Percentiles rank a stretch among this genome's conserved stretches.
Conservation (phyloP, 2,888 invertebrate genomes). For the Drosophila diplacantha region DNA sequence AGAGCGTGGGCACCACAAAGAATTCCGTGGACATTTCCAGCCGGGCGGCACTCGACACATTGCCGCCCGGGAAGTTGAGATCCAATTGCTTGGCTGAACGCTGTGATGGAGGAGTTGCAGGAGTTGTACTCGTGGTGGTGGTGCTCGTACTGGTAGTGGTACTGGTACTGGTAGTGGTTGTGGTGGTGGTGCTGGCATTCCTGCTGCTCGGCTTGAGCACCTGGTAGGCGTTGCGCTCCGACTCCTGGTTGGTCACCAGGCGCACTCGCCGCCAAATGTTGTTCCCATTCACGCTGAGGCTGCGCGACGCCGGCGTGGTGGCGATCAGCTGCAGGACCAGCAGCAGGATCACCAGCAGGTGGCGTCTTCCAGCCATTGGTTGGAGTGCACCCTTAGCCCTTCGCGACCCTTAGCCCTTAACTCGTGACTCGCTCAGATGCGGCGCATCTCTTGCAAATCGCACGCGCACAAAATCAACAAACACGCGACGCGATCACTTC, state of each 20-base stretch:
- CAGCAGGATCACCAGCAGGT: slow-evolving; percentile 53
- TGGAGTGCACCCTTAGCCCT: slow-evolving; percentile 24
- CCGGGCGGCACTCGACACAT: slow-evolving; percentile 78
- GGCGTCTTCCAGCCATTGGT: slow-evolving; percentile 64
- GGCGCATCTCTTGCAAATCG: slow-evolving; percentile 54
- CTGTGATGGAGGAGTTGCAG: slow-evolving; percentile 27
- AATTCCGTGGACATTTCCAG: slow-evolving; percentile 90
- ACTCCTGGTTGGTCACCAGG: slow-evolving; percentile 60
- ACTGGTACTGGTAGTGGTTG: slow-evolving; percentile 20
- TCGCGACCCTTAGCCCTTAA: slow-evolving; percentile 19
- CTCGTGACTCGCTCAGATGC: slow-evolving; percentile 41
- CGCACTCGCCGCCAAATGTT: slow-evolving; percentile 65
- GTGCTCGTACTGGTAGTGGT: slow-evolving; percentile 14
- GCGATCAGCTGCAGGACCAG: slow-evolving; percentile 60
- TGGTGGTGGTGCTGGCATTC: slow-evolving; percentile 25
- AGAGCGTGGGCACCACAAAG: slow-evolving; percentile 85
- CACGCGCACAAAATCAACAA: slow-evolving; percentile 34
- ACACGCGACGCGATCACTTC: slow-evolving; percentile 32
- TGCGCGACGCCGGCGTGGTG: slow-evolving; percentile 56
- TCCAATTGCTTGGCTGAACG: slow-evolving; percentile 69
- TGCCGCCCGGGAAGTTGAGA: slow-evolving; percentile 63
- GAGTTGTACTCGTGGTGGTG: slow-evolving; percentile 32
- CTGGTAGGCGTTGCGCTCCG: slow-evolving; percentile 66
- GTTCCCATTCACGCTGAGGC: slow-evolving; percentile 48
- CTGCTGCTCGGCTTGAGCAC: slow-evolving; percentile 51